Conservation (phyloP, 2,113 vertebrate species). For the Leiothrix lutea region DNA sequence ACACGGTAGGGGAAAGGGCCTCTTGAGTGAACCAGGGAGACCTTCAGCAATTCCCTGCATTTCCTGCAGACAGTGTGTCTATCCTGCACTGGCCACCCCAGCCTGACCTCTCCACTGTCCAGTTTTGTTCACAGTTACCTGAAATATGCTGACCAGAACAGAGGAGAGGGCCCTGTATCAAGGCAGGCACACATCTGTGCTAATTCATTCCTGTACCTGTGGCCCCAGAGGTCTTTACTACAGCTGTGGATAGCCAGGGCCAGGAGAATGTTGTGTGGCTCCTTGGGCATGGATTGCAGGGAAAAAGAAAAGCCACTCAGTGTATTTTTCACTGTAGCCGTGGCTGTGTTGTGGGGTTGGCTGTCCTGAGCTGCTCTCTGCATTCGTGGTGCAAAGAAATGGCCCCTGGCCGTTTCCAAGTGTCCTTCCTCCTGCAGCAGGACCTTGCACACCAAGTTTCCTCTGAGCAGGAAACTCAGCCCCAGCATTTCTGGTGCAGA, state of each 20-base stretch:
- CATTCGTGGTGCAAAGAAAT: not conserved
- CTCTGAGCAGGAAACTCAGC: not conserved
- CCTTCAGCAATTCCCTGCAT: not conserved
- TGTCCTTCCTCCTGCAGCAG: not conserved
- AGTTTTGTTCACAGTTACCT: not conserved
- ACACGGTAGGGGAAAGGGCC: not conserved
- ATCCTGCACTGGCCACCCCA: not conserved
- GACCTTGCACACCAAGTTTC: not conserved
- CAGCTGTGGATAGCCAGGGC: not conserved
- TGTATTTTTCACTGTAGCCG: not conserved
- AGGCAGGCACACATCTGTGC: not conserved
- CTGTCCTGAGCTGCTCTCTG: not conserved
- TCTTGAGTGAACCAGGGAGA: not conserved
- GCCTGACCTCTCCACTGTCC: not conserved
- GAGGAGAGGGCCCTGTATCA: not conserved
- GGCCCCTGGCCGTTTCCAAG: not conserved
- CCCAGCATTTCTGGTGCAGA: fast-evolving
- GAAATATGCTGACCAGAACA: not conserved
- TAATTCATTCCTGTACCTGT: not conserved
- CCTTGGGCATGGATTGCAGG: not conserved
- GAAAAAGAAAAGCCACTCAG: not conserved
- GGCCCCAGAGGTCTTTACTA: not conserved
- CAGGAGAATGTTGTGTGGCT: not conserved
- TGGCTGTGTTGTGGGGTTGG: not conserved
- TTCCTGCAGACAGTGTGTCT: not conserved